Evolutionary conservation across 2,888 invertebrate species (phyloP), one percentile per base, ranked within the genome.

Genomic region (Trachelus troglodyta): DNA sequence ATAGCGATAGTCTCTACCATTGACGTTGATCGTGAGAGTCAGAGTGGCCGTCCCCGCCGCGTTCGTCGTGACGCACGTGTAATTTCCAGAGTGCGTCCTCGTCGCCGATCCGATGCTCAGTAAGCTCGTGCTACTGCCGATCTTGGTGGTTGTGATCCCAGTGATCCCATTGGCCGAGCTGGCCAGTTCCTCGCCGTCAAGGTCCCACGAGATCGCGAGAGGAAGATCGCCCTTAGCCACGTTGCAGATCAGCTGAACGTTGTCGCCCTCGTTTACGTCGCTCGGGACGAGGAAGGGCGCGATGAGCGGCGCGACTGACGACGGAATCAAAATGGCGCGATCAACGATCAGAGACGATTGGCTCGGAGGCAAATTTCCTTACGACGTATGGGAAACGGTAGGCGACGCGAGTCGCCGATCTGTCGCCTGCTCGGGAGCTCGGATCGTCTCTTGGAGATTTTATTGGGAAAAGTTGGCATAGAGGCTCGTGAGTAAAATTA

Each of bases 201-300:
- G 93, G 83, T 93, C 94, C 95, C 95, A 95, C 80, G 93, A 92
- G 85, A 95, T 94, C 86, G 92, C 93, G 83, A 94, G 91, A 75
- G 94, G 94, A 77, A 94, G 89, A 89, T 95, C 95, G 73, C 95
- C 95, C 90, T 95, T 95, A 77, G 93, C 93, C 76, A 94, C 93
- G 77, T 94, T 93, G 88, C 95, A 95, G 79, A 93, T 94, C 34
- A 94, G 92, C 83, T 94, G 93, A 79, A 94, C 94, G 90, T 94
- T 93, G 92, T 96, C 95, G 87, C 95, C 95, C 77, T 94, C 94
- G 89, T 95, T 95, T 34, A 78, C 73, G 35, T 78, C 78, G 31
- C 34, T 73, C 78, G 78, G 73, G 34, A 92, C 90, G 88, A 94
- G 94, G 87, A 94, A 92, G 83, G 94, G 94, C 91, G 94, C 94